These are phyloP conservation scores for Periophthalmus magnuspinnatus DNA, from an alignment of 2,797 vertebrate genomes.

Conservation along the genomic window DNA sequence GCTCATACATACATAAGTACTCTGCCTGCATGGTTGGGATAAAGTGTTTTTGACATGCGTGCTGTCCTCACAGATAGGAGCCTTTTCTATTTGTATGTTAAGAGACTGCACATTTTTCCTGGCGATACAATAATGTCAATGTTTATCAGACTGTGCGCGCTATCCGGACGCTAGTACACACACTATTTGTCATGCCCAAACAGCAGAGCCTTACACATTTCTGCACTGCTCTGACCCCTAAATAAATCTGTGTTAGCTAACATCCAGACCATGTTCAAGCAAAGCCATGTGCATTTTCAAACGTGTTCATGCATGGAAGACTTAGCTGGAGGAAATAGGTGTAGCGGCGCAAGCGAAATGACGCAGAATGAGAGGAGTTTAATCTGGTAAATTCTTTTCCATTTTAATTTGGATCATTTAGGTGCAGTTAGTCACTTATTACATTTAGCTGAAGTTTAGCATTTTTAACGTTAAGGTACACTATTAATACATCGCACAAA, in stretches of 20 bases:
- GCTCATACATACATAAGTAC: background rate
- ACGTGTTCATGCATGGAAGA: conserved; percentile 66
- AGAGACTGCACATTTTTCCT: conserved; percentile 18
- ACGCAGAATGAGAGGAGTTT: conserved; percentile 19
- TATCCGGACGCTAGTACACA: conserved; percentile 54
- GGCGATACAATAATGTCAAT: conserved; percentile 35
- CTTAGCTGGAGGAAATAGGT: conserved; percentile 42
- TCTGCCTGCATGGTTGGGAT: background rate
- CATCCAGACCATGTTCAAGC: conserved; percentile 60
- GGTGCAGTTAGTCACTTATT: background rate
- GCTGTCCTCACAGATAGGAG: conserved; percentile 49
- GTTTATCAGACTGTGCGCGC: conserved; percentile 45
- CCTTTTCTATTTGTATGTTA: conserved; percentile 44
- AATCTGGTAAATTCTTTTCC: background rate
- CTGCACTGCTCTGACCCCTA: conserved; percentile 69
- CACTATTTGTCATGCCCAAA: conserved; percentile 73
- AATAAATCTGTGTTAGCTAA: conserved; percentile 67
- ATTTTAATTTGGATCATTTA: background rate
- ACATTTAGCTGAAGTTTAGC: background rate
- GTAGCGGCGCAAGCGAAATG: conserved; percentile 17
- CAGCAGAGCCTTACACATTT: conserved; percentile 64
- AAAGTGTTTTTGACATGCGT: background rate
- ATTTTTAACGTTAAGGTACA: background rate
- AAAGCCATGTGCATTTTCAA: conserved; percentile 59
- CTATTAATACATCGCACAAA: too few species aligned